phyloP scores from a whole-genome alignment of 1,140 invertebrate genomes.

The Drosophila triauraria region DNA sequence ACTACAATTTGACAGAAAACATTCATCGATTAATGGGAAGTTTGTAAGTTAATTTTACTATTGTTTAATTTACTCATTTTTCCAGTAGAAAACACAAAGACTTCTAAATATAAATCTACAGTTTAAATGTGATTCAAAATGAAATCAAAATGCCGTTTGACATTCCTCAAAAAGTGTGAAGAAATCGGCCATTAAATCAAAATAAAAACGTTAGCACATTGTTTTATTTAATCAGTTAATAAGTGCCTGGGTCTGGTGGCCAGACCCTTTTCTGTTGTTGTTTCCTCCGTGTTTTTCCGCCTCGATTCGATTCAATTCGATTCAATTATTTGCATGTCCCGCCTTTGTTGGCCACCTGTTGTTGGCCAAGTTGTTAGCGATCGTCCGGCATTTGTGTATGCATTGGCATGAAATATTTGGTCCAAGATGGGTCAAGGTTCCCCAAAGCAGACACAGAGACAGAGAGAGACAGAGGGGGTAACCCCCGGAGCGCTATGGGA shows the following conservation, averaged over 20 bases:
- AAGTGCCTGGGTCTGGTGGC: neutral
- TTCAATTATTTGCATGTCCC: conserved; percentile 48
- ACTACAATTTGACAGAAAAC: too few species aligned
- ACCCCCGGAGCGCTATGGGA: conserved; percentile 34
- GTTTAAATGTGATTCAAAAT: neutral
- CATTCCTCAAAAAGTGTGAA: neutral
- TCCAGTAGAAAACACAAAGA: neutral
- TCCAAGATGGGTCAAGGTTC: conserved; percentile 48
- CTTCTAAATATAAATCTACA: neutral
- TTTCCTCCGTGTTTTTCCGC: conserved; percentile 7
- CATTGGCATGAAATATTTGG: conserved; percentile 50
- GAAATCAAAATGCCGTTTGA: neutral
- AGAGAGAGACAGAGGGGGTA: neutral
- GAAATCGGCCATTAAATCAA: conserved; percentile 1
- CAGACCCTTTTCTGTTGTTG: conserved; percentile 1
- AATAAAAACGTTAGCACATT: conserved; percentile 18
- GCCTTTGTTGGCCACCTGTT: conserved; percentile 37
- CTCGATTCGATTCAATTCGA: conserved; percentile 29
- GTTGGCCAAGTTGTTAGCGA: conserved; percentile 54
- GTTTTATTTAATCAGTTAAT: conserved; percentile 47
- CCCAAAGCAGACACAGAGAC: neutral
- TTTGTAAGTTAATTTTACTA: too few species aligned
- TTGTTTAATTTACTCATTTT: too few species aligned
- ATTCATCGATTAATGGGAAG: too few species aligned
- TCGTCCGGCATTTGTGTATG: conserved; percentile 32